These are phyloP conservation scores for Camponotus pennsylvanicus DNA, from an alignment of 1,140 invertebrate species.

Conservation along the genomic window DNA sequence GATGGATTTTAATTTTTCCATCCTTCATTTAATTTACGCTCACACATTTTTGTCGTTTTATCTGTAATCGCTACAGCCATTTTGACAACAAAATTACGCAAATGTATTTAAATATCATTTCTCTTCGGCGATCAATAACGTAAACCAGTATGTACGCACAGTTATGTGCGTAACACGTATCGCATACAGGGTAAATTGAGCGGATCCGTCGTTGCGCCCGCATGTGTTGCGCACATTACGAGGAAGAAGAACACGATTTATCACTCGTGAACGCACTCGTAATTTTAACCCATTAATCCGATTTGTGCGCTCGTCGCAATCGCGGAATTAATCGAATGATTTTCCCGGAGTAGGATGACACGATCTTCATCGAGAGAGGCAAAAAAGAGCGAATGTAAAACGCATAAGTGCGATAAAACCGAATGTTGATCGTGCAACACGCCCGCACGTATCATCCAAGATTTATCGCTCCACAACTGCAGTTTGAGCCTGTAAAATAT, in stretches of 20 bases:
- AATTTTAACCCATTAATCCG: slow-evolving; percentile 43
- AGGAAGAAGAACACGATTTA: not conserved
- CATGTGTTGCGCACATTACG: not conserved
- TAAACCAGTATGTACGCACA: not conserved
- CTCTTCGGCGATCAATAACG: slow-evolving; percentile 27
- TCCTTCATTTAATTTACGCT: not conserved
- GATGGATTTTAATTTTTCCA: not conserved
- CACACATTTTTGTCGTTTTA: slow-evolving; percentile 6
- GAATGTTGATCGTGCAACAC: not conserved
- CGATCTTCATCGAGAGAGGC: too few relatives aligned
- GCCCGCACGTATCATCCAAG: not conserved
- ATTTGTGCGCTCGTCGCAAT: not conserved
- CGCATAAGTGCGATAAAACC: not conserved
- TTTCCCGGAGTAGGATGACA: not conserved
- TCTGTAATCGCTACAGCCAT: not conserved
- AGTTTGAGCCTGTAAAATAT: not conserved
- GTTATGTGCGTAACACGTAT: not conserved
- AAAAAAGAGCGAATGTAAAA: not conserved
- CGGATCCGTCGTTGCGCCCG: not conserved
- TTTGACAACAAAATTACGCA: not conserved
- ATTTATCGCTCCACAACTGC: not conserved
- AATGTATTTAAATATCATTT: not conserved
- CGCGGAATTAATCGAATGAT: slow-evolving; percentile 46
- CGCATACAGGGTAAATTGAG: not conserved
- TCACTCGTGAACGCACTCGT: slow-evolving; percentile 11